Evolutionary conservation across 2,888 invertebrate species (phyloP).

Genomic region (Agrochola macilenta): DNA sequence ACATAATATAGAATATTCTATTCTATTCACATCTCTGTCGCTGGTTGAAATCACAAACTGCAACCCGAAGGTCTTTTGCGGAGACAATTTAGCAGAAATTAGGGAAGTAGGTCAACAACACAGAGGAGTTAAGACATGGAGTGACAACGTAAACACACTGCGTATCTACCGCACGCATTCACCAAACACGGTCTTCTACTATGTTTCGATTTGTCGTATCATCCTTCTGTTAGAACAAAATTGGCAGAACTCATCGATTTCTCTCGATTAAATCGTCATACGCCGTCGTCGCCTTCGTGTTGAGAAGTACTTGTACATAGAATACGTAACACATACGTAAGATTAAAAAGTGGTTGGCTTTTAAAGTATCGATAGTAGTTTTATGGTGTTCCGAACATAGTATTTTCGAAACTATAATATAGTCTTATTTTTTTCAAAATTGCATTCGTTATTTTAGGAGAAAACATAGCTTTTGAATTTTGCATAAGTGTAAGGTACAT

Average conservation of each 20-base stretch:
- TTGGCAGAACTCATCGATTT: not conserved
- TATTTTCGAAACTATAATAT: not conserved
- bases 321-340: too few species aligned
- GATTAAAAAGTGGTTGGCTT: too few species aligned
- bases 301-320: not conserved
- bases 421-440: too few species aligned
- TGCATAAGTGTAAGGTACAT: too few species aligned
- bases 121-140: slow-evolving; percentile 30
- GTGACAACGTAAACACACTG: not conserved
- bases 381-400: not conserved
- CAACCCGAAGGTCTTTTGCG: slow-evolving; percentile 34
- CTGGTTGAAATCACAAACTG: slow-evolving; percentile 14
- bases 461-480: too few species aligned
- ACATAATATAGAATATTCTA: too few species aligned
- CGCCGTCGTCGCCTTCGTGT: too few species aligned
- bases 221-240: not conserved
- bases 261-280: not conserved
- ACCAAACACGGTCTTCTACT: not conserved
- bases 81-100: slow-evolving; percentile 75
- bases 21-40: too few species aligned
- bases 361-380: not conserved
- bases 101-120: slow-evolving; percentile 70
- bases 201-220: not conserved
- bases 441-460: not conserved
- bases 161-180: too few species aligned